Conservation (phyloP, 2,113 vertebrate genomes). For the Nannospalax galili region DNA sequence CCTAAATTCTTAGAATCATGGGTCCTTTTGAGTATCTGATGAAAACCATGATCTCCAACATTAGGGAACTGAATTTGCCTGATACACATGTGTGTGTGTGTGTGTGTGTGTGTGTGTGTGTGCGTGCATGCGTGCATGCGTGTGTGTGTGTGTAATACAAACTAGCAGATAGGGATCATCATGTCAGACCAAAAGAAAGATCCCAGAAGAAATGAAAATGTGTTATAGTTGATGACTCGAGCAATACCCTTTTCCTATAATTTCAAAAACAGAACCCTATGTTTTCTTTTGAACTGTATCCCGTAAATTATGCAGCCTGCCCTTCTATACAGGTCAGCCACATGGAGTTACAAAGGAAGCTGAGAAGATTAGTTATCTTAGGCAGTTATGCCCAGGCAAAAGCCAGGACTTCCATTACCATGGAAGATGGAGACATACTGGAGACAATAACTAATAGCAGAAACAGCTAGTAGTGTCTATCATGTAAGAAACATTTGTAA, state of each 20-base stretch:
- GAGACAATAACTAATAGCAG: background rate
- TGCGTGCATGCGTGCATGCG: background rate
- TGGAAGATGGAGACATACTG: background rate
- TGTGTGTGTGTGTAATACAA: background rate
- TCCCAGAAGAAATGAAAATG: background rate
- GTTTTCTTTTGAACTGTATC: background rate
- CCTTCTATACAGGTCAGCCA: background rate
- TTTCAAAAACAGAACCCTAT: background rate
- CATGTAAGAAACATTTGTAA: background rate
- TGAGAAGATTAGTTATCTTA: background rate
- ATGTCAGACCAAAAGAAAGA: background rate
- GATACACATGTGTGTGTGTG: too few relatives aligned
- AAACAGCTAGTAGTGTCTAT: background rate
- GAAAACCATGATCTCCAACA: background rate
- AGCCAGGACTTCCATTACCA: background rate
- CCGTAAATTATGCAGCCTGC: constrained; percentile 1
- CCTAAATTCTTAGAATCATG: background rate
- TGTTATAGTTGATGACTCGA: background rate
- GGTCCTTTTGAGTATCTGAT: background rate
- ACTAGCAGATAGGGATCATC: constrained; percentile 2
- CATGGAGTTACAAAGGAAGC: background rate
- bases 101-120: background rate
- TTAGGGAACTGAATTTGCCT: background rate
- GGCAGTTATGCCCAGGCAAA: background rate
- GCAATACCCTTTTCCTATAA: background rate